Conservation (phyloP, 2,888 invertebrate genomes). For the Chironomus tentans region DNA sequence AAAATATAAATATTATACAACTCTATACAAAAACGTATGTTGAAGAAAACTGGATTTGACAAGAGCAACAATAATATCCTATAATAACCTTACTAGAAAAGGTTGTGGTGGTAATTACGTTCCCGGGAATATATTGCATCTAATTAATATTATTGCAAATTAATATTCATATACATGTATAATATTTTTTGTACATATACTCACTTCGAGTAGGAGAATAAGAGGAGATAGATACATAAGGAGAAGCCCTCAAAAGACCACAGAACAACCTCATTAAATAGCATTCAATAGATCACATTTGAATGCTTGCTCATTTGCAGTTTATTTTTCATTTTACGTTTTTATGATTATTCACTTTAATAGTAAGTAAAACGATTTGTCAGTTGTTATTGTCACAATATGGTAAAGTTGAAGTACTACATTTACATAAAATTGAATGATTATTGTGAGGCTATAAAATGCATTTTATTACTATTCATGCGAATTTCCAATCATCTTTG, state of each 20-base stretch:
- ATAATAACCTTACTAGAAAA: not conserved
- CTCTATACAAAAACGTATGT: not conserved
- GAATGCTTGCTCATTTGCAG: not conserved
- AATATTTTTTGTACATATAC: not conserved
- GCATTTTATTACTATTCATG: no score
- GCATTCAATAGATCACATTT: not conserved
- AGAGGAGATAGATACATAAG: not conserved
- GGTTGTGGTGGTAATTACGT: conserved; percentile 1
- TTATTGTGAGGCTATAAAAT: no score
- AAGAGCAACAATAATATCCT: not conserved
- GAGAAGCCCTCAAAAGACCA: conserved; percentile 14
- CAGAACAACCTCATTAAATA: conserved; percentile 13
- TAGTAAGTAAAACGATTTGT: no score
- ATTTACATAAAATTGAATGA: no score
- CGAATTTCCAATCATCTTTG: no score
- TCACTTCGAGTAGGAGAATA: not conserved
- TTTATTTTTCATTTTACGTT: not conserved
- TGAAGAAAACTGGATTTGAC: not conserved
- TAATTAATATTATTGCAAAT: not conserved
- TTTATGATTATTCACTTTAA: not conserved
- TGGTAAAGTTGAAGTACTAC: no score
- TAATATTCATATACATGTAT: not conserved
- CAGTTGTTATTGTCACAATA: no score
- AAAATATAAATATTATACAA: not conserved
- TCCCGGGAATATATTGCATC: not conserved